A percentile compares a stretch with the other conserved stretches of the same genome.
Conservation (phyloP, 2,888 invertebrate species). For the Hoplodrina ambigua region DNA sequence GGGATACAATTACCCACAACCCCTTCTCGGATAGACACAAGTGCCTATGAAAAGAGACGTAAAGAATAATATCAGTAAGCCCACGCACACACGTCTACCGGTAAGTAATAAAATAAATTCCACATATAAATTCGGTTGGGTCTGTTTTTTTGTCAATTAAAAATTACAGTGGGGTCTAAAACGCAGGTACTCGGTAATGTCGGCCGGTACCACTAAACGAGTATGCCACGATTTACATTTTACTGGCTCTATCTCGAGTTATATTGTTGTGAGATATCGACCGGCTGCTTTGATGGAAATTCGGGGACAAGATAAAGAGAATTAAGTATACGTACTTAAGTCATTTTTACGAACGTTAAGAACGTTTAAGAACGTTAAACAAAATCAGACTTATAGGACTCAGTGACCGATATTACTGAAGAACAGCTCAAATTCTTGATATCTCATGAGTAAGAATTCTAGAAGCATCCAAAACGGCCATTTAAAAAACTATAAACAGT, state of each 20-base stretch:
- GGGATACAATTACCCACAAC: constrained; percentile 42
- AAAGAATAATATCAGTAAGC: constrained; percentile 74
- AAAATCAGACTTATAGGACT: background rate
- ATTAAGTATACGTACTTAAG: background rate
- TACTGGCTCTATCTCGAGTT: constrained; percentile 53
- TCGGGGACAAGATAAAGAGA: background rate
- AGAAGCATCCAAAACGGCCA: background rate
- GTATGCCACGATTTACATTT: constrained; percentile 60
- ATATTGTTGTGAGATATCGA: constrained; percentile 52
- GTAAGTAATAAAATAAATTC: constrained; percentile 88
- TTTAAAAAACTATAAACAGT: background rate
- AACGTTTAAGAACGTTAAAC: background rate
- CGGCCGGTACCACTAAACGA: constrained; percentile 43
- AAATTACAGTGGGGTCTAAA: constrained; percentile 82
- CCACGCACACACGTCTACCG: constrained; percentile 75
- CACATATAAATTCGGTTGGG: constrained; percentile 84
- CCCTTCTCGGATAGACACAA: constrained; percentile 62
- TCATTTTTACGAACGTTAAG: too few relatives aligned
- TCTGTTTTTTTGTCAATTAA: constrained; percentile 89
- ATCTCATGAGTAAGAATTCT: too few relatives aligned
- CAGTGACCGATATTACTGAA: background rate
- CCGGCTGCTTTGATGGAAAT: constrained; percentile 39
- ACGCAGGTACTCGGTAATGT: constrained; percentile 81
- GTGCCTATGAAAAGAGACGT: constrained; percentile 52
- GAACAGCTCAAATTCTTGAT: too few relatives aligned